Conservation (phyloP, 2,888 invertebrate species). For the Hemithea aestivaria region DNA sequence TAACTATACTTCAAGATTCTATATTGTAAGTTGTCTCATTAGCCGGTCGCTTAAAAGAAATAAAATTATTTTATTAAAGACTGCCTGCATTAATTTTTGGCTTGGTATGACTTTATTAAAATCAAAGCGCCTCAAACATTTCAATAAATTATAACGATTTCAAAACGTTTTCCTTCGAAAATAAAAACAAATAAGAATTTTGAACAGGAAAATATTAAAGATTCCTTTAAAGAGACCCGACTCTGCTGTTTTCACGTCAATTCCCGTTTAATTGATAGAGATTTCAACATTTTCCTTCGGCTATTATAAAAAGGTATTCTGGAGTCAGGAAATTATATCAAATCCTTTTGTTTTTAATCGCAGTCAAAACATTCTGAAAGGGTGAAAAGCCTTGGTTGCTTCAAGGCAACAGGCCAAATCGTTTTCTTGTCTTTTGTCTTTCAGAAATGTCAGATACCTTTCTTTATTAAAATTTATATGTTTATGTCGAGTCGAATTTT, state of each 20-base stretch:
- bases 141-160: too few relatives aligned
- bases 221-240: constrained; percentile 20
- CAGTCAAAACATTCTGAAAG: constrained; percentile 10
- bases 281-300: constrained; percentile 27
- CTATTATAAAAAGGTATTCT: constrained; percentile 24
- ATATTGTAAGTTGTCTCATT: too few relatives aligned
- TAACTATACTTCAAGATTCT: too few relatives aligned
- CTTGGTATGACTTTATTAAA: too few relatives aligned
- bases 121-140: too few relatives aligned
- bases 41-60: too few relatives aligned
- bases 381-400: constrained; percentile 5
- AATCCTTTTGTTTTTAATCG: constrained; percentile 18
- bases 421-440: constrained; percentile 5
- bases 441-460: constrained; percentile 2
- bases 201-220: constrained; percentile 29
- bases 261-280: constrained; percentile 46
- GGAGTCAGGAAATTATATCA: constrained; percentile 19
- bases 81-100: too few relatives aligned
- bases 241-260: constrained; percentile 37
- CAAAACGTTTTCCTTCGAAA: constrained; percentile 19
- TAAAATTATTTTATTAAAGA: too few relatives aligned
- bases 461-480: too few relatives aligned
- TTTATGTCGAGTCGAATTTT: too few relatives aligned
- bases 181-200: constrained; percentile 25
- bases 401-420: constrained; percentile 9